Base-by-base conservation (phyloP, 2,113 vertebrate species). In the Diglossa brunneiventris region DNA sequence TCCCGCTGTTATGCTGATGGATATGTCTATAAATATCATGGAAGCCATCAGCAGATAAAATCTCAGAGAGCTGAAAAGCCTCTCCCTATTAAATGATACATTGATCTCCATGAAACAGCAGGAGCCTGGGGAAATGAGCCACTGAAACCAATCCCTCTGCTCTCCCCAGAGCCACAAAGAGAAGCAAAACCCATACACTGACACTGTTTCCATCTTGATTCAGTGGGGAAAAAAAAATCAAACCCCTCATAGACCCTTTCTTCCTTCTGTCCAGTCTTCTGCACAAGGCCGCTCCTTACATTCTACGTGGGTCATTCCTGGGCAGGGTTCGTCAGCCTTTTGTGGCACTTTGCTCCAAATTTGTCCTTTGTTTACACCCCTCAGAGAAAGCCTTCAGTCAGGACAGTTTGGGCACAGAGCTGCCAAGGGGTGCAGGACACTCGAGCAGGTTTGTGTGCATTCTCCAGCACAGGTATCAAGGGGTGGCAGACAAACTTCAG, bases 21-120 rank as follows among this genome's bases (percentile, higher is more conserved):
- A 72, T 90, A 75, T 49, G 94, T 74, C 95, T 96, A 93, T 93
- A 97, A 95, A 95, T 95, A 95, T 87, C 85, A 78, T 41, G 59
- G 76, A 61, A 81, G 87, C 70, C 84, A 91, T 91, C 92, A 90
- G 72, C 56, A 86, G 94, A 95, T 95, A 89, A 90, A 83, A 91
- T 95, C 92, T 88, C 8, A 0, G 44, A 22, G 80, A 92, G 83
- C 83, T 75, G 77, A 61, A 89, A 96, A 92, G 75, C 68, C 68
- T 96, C 44, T 92, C 77, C 28, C 84, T 95, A 88, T 93, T 95
- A 94, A 94, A 88, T 61, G 87, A 95, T 86, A 83, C 79, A 95
- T 61, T 83, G 93, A 94, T 97, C 79, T 88, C 79, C 41, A 7
- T 46, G 72, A n/a, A 90, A 50, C 74, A 66, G 94, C 89, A 47